phyloP scores from a whole-genome alignment of 2,888 invertebrate genomes.

The Tetragonisca angustula region DNA sequence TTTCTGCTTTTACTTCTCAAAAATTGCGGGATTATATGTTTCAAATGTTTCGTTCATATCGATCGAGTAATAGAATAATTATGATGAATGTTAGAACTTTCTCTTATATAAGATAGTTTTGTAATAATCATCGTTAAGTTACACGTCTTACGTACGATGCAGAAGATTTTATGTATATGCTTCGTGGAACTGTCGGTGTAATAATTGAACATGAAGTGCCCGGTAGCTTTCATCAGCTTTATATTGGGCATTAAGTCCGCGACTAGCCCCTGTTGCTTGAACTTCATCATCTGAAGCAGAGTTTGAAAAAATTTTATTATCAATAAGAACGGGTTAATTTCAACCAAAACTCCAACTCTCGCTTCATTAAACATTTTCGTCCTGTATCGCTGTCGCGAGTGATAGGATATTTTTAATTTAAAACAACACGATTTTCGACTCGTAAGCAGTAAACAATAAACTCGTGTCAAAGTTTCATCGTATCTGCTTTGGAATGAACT shows the following conservation, averaged over 20 bases:
- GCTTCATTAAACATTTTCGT: no score
- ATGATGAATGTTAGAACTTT: background rate
- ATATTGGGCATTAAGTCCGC: conserved; percentile 94
- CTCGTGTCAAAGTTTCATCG: no score
- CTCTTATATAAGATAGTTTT: background rate
- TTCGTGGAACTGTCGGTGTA: conserved; percentile 84
- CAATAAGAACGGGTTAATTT: background rate
- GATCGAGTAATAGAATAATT: background rate
- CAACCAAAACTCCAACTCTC: no score
- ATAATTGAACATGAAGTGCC: conserved; percentile 93
- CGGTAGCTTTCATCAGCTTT: conserved; percentile 90
- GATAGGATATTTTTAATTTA: no score
- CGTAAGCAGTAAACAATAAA: no score
- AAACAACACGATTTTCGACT: no score
- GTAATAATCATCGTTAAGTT: background rate
- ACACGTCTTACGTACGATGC: conserved; percentile 77
- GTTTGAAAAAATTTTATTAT: background rate
- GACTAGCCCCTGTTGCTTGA: conserved; percentile 89
- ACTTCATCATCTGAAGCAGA: conserved; percentile 85
- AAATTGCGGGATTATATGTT: no score
- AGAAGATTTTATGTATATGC: conserved; percentile 82
- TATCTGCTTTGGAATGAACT: no score
- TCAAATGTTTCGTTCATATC: background rate
- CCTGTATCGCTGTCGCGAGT: no score
- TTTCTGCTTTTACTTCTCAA: no score